Percentiles rank a stretch among this genome's conserved stretches.
Evolutionary conservation across 2,888 invertebrate species (phyloP).

Genomic region (Polyploca ridens): DNA sequence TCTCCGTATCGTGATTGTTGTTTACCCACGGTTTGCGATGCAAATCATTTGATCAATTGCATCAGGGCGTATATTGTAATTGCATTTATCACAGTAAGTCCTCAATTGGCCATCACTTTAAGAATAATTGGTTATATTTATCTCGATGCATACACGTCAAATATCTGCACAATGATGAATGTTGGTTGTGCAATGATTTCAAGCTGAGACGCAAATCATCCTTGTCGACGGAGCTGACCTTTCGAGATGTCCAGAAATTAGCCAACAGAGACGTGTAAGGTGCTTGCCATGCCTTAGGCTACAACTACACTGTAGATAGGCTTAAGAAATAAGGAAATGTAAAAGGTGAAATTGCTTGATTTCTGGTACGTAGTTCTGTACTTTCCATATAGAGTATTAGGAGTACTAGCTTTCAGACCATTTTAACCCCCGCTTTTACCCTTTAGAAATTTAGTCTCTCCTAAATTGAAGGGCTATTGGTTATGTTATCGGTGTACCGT

Average conservation of each 20-base stretch:
- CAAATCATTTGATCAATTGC: not conserved
- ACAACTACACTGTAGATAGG: not conserved
- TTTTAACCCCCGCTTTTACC: too few relatives aligned
- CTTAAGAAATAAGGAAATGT: conserved; percentile 12
- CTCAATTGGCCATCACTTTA: conserved; percentile 3
- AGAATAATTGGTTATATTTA: conserved; percentile 9
- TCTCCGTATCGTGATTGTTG: not conserved
- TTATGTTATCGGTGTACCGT: not conserved
- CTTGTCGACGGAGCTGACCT: conserved; percentile 44
- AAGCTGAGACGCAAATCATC: conserved; percentile 20
- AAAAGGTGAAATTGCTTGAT: not conserved
- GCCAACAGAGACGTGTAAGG: conserved; percentile 30
- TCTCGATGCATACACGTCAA: conserved; percentile 3
- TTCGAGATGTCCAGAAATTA: conserved; percentile 52
- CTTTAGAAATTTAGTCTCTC: too few relatives aligned
- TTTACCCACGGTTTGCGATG: not conserved
- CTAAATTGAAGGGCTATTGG: too few relatives aligned
- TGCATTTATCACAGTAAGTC: not conserved
- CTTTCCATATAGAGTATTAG: not conserved
- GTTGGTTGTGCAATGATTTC: conserved; percentile 4
- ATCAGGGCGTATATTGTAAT: not conserved
- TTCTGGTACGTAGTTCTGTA: not conserved
- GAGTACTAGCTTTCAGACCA: not conserved
- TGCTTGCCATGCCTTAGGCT: conserved; percentile 9
- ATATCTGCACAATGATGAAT: not conserved